Percentiles rank a stretch among this genome's conserved stretches.
Evolutionary conservation across 2,113 vertebrate genomes (phyloP).

Genomic region (Triplophysa rosa): DNA sequence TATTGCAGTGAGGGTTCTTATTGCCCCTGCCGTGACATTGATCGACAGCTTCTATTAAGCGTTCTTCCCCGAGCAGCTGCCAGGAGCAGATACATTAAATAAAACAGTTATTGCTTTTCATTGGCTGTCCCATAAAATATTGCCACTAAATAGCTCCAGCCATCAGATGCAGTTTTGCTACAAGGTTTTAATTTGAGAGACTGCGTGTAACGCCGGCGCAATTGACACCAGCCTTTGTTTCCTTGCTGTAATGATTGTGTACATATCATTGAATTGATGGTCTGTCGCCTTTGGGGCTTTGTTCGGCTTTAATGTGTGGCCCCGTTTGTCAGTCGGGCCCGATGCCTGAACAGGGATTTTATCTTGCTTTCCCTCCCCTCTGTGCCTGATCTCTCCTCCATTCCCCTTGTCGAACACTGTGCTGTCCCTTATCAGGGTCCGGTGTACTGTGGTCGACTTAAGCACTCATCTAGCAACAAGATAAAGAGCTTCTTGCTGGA

Average conservation of each 20-base stretch:
- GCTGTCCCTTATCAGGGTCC: slow-evolving; percentile 83
- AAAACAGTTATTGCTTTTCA: slow-evolving; percentile 98
- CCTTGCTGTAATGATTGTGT: slow-evolving; percentile 87
- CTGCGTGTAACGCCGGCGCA: slow-evolving; percentile 83
- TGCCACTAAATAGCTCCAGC: slow-evolving; percentile 91
- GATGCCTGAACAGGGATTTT: slow-evolving; percentile 77
- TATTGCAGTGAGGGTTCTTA: slow-evolving; percentile 90
- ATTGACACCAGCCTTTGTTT: slow-evolving; percentile 92
- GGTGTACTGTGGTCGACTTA: slow-evolving; percentile 81
- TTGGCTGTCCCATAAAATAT: slow-evolving; percentile 92
- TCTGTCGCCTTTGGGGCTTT: slow-evolving; percentile 83
- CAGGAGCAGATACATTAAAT: slow-evolving; percentile 97
- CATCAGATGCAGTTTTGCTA: slow-evolving; percentile 91
- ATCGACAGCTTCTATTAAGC: slow-evolving; percentile 99
- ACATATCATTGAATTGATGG: slow-evolving; percentile 94
- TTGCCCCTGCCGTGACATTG: slow-evolving; percentile 87
- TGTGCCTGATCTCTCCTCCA: slow-evolving; percentile 54
- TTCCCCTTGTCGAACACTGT: slow-evolving; percentile 32
- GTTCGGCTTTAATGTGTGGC: slow-evolving; percentile 78
- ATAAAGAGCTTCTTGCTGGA: slow-evolving; percentile 84
- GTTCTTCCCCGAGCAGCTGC: slow-evolving; percentile 86
- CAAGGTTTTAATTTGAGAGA: slow-evolving; percentile 99
- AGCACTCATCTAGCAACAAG: slow-evolving; percentile 81
- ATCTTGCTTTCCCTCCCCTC: slow-evolving; percentile 60
- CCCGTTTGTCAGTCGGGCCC: slow-evolving; percentile 80